phyloP scores from a whole-genome alignment of 2,888 invertebrate species.

The Halictus quadricinctus region DNA sequence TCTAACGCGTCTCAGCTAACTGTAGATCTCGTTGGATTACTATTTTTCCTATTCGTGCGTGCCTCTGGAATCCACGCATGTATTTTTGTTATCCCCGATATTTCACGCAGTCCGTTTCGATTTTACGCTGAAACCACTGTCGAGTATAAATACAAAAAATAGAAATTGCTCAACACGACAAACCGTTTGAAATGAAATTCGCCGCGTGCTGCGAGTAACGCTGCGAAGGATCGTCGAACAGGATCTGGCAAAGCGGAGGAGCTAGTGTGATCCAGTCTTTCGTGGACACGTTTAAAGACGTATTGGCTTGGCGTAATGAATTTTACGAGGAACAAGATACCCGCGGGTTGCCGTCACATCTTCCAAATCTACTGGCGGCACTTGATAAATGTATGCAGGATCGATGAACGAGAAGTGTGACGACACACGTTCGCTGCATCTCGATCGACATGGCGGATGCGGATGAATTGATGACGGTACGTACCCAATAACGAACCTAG shows the following conservation, averaged over 20 bases:
- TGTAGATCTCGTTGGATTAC: conserved; percentile 68
- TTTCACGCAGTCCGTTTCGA: conserved; percentile 34
- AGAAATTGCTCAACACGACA: background rate
- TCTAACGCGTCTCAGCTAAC: conserved; percentile 74
- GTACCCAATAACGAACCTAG: background rate
- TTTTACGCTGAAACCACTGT: background rate
- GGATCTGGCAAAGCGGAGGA: background rate
- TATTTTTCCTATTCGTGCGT: conserved; percentile 58
- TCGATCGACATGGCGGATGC: background rate
- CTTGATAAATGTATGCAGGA: conserved; percentile 41
- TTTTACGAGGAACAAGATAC: conserved; percentile 45
- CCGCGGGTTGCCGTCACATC: background rate
- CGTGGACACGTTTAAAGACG: conserved; percentile 40
- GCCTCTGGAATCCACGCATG: conserved; percentile 25
- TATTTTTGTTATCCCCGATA: conserved; percentile 5
- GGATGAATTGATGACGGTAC: conserved; percentile 7
- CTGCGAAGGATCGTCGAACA: background rate
- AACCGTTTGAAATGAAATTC: background rate
- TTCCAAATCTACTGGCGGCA: conserved; percentile 33
- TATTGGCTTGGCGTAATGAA: conserved; percentile 57
- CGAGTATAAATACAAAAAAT: background rate
- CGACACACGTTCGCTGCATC: conserved; percentile 18
- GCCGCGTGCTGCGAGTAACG: background rate
- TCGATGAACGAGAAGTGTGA: conserved; percentile 20
- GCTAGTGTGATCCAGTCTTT: conserved; percentile 29